phyloP scores from a whole-genome alignment of 2,113 vertebrate species.

The Tragelaphus buxtoni region DNA sequence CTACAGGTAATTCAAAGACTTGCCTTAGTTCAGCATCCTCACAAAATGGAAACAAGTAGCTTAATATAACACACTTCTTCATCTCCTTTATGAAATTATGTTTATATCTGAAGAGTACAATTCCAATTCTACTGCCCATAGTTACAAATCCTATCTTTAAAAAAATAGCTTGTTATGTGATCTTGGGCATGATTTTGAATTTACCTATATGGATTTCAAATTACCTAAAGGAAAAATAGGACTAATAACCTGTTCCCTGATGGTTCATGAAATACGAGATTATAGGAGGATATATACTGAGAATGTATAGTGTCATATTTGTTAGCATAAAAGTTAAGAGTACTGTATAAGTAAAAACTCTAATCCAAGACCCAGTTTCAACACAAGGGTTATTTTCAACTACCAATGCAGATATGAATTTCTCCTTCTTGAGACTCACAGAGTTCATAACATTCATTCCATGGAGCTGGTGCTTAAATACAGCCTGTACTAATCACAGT shows the following conservation, averaged over 20 bases:
- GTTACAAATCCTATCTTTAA: not conserved
- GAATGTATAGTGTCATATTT: not conserved
- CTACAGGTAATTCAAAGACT: not conserved
- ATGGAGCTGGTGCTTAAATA: not conserved
- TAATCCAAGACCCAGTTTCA: not conserved
- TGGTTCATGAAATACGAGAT: not conserved
- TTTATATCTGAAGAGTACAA: not conserved
- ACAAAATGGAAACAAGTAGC: not conserved
- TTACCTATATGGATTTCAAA: not conserved
- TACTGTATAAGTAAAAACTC: not conserved
- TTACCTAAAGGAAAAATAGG: not conserved
- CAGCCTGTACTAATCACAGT: not conserved
- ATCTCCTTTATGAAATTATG: not conserved
- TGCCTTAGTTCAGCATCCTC: not conserved
- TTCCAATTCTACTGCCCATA: not conserved
- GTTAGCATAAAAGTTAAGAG: not conserved
- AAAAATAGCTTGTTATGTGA: not conserved
- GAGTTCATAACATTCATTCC: not conserved
- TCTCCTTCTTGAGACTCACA: not conserved
- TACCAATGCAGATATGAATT: not conserved
- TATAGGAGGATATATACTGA: not conserved
- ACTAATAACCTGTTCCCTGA: not conserved
- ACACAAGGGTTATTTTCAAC: not conserved
- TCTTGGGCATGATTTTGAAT: not conserved
- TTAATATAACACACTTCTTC: not conserved